phyloP scores from a whole-genome alignment of 2,888 invertebrate genomes.

The Lochmaea crataegi region DNA sequence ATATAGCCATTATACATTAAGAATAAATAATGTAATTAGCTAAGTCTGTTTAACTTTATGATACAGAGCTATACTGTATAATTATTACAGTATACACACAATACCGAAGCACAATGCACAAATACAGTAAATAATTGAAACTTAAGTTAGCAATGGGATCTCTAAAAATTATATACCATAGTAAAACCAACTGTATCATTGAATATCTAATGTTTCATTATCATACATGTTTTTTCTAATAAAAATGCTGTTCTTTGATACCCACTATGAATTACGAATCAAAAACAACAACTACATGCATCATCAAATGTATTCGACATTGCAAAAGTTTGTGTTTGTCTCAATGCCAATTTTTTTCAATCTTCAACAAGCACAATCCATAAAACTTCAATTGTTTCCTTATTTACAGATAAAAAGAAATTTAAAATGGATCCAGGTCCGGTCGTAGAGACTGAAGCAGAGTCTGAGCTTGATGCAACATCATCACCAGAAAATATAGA shows the following conservation, averaged over 20 bases:
- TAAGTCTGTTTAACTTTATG: neutral
- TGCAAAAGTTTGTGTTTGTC: no score
- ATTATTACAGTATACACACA: no score
- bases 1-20: no score
- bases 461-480: neutral
- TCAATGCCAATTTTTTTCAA: no score
- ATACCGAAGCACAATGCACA: no score
- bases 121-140: neutral
- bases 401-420: neutral
- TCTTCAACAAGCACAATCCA: neutral
- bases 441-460: neutral
- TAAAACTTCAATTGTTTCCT: neutral
- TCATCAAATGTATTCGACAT: no score
- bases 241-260: no score
- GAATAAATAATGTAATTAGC: neutral
- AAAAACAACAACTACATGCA: no score
- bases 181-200: no score
- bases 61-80: neutral
- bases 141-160: neutral
- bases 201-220: no score
- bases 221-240: no score
- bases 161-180: neutral
- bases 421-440: neutral
- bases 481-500: conserved; percentile 4
- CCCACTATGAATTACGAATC: no score